These are phyloP conservation scores for Musca vetustissima DNA, from an alignment of 1,140 invertebrate species.

Conservation along the genomic window DNA sequence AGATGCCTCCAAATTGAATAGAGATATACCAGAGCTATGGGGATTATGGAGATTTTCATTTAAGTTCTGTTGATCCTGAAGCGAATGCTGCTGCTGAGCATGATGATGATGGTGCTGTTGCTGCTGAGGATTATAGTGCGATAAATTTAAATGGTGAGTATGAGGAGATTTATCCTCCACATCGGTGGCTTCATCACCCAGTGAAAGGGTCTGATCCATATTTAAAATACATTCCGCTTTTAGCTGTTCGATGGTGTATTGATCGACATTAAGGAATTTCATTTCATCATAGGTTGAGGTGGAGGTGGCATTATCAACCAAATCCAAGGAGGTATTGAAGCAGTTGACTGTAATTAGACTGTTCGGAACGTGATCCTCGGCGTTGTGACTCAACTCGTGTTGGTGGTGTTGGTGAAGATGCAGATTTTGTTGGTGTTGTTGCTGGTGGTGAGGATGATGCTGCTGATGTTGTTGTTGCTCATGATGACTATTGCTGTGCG, in stretches of 20 bases:
- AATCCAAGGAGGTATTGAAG: constrained; percentile 38
- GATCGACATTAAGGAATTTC: constrained; percentile 54
- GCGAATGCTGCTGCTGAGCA: not conserved
- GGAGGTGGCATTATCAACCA: constrained; percentile 38
- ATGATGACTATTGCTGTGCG: not conserved
- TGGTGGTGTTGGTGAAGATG: constrained; percentile 18
- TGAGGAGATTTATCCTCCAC: not conserved
- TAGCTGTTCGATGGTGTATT: constrained; percentile 54
- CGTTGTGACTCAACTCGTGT: not conserved
- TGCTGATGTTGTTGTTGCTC: not conserved
- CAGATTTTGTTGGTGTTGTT: not conserved
- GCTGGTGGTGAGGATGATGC: not conserved
- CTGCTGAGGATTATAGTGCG: too few species aligned
- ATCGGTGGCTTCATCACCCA: constrained; percentile 29
- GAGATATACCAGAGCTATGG: not conserved
- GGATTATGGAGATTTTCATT: constrained; percentile 17
- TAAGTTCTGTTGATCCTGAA: not conserved
- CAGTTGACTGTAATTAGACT: constrained; percentile 14
- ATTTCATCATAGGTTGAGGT: constrained; percentile 53
- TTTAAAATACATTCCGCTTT: constrained; percentile 53
- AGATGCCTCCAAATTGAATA: too few species aligned
- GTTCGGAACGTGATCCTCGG: not conserved
- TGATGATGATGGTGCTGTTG: too few species aligned
- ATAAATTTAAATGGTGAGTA: not conserved
- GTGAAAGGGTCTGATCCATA: constrained; percentile 42